Base-by-base conservation (phyloP, 2,888 invertebrate genomes). In the Hydraecia micacea region DNA sequence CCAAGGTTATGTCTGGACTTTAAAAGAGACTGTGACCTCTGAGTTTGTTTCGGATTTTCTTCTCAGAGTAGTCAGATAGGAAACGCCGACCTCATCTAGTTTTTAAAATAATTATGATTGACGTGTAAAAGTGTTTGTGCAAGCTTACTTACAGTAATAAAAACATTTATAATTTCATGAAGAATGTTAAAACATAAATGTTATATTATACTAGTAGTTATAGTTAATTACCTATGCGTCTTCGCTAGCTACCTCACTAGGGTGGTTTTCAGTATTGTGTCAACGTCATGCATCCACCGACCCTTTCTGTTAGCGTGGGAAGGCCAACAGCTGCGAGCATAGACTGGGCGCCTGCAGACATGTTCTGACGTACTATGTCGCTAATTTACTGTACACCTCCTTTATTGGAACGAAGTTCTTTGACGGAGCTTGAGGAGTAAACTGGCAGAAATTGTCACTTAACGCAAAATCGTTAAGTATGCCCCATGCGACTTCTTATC, bases 321-420 rank as follows among this genome's bases (percentile, higher is more conserved):
- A 68, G 36, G 42, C 36, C 28, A 52, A 6, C 80, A 80, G 75
- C 66, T 74, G 80, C 18, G 32, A 36, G 15, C 36, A 32, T 18
- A 36, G n/a, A 11, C 32, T 4, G 8, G n/a, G 4, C 18, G n/a
- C 32, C 32, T 32, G 15, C n/a, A 21, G n/a, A 39, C 58, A 60
- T 55, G 52, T 36, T n/a, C 15, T 9, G 69, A n/a, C 18, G 3
- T 70, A n/a, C n/a, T n/a, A n/a, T 60, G 39, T 39, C n/a, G 36
- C 60, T 60, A 60, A 39, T 60, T 39, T 21, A n/a, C 36, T 70
- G n/a, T 1, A n/a, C 11, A n/a, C 18, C 11, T 58, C 7, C n/a
- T 55, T 36, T 52, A 36, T 15, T 62, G 28, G 18, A 18, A 60
- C 15, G 15, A 60, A 28, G 28, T 60, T 60, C 55, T 58, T 9